Percentiles rank a stretch among this genome's conserved stretches.
phyloP scores from a whole-genome alignment of 2,888 invertebrate genomes.

The Aporophyla lueneburgensis region DNA sequence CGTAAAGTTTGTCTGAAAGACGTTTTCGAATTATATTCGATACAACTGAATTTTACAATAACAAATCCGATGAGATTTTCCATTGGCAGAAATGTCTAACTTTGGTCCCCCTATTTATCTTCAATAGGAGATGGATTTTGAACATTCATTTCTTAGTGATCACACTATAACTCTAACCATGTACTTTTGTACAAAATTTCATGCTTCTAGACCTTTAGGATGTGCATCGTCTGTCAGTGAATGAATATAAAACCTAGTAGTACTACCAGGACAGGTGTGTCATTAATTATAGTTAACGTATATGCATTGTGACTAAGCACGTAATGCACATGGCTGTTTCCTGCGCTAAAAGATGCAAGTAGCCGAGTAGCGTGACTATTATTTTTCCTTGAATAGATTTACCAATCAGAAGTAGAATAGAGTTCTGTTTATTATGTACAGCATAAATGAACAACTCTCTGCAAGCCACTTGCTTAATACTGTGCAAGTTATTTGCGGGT shows the following conservation, averaged over 20 bases:
- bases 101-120: neutral
- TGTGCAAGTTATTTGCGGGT: neutral
- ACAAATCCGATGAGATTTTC: too few relatives aligned
- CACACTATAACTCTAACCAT: too few relatives aligned
- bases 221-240: too few relatives aligned
- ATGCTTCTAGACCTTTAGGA: neutral
- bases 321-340: neutral
- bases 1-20: conserved; percentile 19
- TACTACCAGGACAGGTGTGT: neutral
- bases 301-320: neutral
- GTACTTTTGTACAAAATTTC: neutral
- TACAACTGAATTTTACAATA: neutral
- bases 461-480: neutral
- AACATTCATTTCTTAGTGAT: neutral
- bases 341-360: too few relatives aligned
- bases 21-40: neutral
- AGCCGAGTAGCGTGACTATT: too few relatives aligned
- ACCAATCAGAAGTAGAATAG: neutral
- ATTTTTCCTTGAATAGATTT: neutral
- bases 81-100: neutral
- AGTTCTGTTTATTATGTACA: neutral
- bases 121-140: too few relatives aligned
- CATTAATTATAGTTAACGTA: neutral
- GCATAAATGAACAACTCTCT: neutral
- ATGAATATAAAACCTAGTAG: too few relatives aligned